Conservation (phyloP, 2,113 vertebrate genomes). For the Pagrus major region DNA sequence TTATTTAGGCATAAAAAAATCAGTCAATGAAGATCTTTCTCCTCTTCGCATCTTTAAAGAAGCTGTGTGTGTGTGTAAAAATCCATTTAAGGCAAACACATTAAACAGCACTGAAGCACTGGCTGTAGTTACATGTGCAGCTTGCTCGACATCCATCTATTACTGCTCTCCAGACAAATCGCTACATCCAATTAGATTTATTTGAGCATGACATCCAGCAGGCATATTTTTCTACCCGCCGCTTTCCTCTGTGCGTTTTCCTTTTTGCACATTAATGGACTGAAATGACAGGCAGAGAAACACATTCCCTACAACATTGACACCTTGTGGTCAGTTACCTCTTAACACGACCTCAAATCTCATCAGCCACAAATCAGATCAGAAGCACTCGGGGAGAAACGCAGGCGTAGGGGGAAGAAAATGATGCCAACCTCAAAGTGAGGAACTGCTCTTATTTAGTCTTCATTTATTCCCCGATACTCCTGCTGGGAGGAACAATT, state of each 20-base stretch:
- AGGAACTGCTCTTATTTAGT: conserved; percentile 31
- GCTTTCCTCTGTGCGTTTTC: background rate
- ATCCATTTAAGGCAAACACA: background rate
- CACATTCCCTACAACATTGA: conserved; percentile 64
- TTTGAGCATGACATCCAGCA: conserved; percentile 60
- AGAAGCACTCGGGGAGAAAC: conserved; percentile 15
- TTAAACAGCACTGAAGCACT: conserved; percentile 5
- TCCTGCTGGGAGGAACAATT: conserved; percentile 52
- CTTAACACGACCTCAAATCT: conserved; percentile 40
- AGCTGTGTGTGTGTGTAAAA: conserved; percentile 8
- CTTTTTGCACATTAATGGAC: conserved; percentile 46
- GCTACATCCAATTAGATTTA: conserved; percentile 61
- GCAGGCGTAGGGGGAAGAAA: conserved; percentile 14
- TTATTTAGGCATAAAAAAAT: too few relatives aligned
- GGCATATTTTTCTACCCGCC: conserved; percentile 42
- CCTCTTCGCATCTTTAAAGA: too few relatives aligned
- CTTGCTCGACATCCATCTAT: conserved; percentile 33
- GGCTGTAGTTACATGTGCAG: conserved; percentile 37
- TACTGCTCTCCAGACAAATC: conserved; percentile 57
- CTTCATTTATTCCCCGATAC: conserved; percentile 53
- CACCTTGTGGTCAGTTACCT: conserved; percentile 72
- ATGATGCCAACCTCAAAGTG: conserved; percentile 24
- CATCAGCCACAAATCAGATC: conserved; percentile 42
- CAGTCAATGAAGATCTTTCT: too few relatives aligned
- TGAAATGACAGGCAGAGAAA: conserved; percentile 19